phyloP scores from a whole-genome alignment of 2,113 vertebrate species.

The Gallinago media region DNA sequence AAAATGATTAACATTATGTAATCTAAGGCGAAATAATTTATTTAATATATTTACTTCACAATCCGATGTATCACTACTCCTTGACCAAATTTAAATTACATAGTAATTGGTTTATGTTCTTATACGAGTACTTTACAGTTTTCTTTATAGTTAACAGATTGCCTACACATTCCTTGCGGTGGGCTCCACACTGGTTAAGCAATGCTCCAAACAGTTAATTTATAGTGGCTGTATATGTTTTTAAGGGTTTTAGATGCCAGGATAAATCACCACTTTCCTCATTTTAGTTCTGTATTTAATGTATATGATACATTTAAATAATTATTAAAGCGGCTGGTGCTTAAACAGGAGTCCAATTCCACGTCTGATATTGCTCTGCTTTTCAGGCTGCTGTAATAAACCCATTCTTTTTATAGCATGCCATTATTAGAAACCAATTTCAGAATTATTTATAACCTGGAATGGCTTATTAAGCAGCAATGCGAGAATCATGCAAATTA shows the following conservation, averaged over 20 bases:
- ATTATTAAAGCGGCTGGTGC: slow-evolving; percentile 74
- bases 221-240: slow-evolving; percentile 62
- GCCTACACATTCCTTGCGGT: slow-evolving; percentile 65
- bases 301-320: slow-evolving; percentile 73
- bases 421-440: slow-evolving; percentile 91
- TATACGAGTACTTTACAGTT: slow-evolving; percentile 72
- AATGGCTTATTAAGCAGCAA: slow-evolving; percentile 93
- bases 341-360: slow-evolving; percentile 73
- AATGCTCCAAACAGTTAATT: slow-evolving; percentile 71
- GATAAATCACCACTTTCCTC: slow-evolving; percentile 64
- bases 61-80: slow-evolving; percentile 76
- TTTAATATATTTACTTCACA: slow-evolving; percentile 81
- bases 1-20: slow-evolving; percentile 84
- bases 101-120: slow-evolving; percentile 81
- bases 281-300: slow-evolving; percentile 62
- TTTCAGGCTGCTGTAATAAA: slow-evolving; percentile 83
- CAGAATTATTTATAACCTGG: slow-evolving; percentile 90
- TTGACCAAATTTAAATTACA: slow-evolving; percentile 84
- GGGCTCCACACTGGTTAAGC: slow-evolving; percentile 62
- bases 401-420: slow-evolving; percentile 86
- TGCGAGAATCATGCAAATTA: slow-evolving; percentile 95
- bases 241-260: slow-evolving; percentile 59
- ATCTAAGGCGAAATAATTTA: slow-evolving; percentile 80
- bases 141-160: slow-evolving; percentile 77
- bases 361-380: slow-evolving; percentile 70